These are phyloP conservation scores for Phainopepla nitens DNA, from an alignment of 2,113 vertebrate species.

Conservation along the genomic window DNA sequence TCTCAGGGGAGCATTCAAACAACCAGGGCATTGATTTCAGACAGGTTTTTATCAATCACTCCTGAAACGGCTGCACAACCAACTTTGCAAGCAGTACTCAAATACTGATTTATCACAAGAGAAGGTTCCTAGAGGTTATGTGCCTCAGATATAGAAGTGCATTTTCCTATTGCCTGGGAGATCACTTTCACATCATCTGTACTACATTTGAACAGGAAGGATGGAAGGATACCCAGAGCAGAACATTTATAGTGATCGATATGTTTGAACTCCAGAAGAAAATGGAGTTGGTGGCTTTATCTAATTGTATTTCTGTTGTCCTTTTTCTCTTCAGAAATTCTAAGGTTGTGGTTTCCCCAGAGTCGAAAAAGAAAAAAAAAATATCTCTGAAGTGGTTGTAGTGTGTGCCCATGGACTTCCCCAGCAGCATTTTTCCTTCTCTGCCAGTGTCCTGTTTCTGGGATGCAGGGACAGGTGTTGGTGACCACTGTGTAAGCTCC, in stretches of 20 bases:
- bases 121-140: not conserved
- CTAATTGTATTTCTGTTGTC: not conserved
- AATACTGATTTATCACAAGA: conserved; percentile 2
- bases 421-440: not conserved
- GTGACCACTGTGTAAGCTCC: not conserved
- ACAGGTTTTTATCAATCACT: not conserved
- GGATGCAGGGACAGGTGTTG: not conserved
- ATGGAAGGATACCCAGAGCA: not conserved
- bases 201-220: not conserved
- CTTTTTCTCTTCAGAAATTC: not conserved
- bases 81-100: not conserved
- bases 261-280: not conserved
- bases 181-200: not conserved
- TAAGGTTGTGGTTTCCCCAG: not conserved
- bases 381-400: not conserved
- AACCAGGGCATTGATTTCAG: not conserved
- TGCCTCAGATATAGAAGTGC: not conserved
- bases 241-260: not conserved
- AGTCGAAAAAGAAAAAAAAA: not conserved
- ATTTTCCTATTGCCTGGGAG: not conserved
- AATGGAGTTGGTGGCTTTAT: not conserved
- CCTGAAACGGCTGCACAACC: not conserved
- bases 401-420: not conserved
- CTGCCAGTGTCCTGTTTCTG: not conserved
- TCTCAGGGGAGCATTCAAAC: not conserved